Evolutionary conservation across 2,888 invertebrate species (phyloP), one percentile per base, ranked within the genome.

Genomic region (Drosophila cracens): DNA sequence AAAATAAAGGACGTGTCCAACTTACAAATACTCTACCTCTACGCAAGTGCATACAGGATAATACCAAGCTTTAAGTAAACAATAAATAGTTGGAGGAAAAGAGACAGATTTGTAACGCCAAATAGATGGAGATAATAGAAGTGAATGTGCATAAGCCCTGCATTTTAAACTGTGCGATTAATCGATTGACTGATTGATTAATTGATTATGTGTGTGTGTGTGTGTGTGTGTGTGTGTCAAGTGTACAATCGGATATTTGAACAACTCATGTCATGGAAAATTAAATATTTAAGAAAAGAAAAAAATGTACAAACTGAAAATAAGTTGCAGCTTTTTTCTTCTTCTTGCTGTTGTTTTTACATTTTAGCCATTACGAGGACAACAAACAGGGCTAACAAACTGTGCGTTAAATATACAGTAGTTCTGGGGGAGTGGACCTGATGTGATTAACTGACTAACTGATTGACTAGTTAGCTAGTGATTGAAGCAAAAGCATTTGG

Each of bases 401-500:
- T 74, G 71, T 74, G 71, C 74, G 66, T 71, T 74, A 57, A 48
- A 51, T 53, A 46, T 52, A 61, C 62, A 52, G 62, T 49, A 52
- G 62, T 49, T 54, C 36, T 51, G 40, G 33, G 43, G 6, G 13
- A 18, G 25, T 21, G 29, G 38, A 16, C n/a, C 34, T 31, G 25
- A 34, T 57, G 49, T 70, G 43, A 40, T 33, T 36, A 46, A 6
- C 25, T 53, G 29, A 31, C 4, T n/a, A 36, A 38, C 36, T 65
- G 54, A 48, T 48, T 36, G 27, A 38, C 38, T 46, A 46, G 27
- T 27, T 53, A 8, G 29, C 31, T 43, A 46, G 25, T 31, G 18
- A 43, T 25, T 29, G 29, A 58, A 72, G 74, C 56, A 52, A 60
- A 57, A 60, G 73, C 63, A 27, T 56, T 62, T 54, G 48, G 18